Evolutionary conservation across 1,140 invertebrate species (phyloP), one percentile per base, ranked within the genome.

Genomic region (Geopemphigus sp.): DNA sequence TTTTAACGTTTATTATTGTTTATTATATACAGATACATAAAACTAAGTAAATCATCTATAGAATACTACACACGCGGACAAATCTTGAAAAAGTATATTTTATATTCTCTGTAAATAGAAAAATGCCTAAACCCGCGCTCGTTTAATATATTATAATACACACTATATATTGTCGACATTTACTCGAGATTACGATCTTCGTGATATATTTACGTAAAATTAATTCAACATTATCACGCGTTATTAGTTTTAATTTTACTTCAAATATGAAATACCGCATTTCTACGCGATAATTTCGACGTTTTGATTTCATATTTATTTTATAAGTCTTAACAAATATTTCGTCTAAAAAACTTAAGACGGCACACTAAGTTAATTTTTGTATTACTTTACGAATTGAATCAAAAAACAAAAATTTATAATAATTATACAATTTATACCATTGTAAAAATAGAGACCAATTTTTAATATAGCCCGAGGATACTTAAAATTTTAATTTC

Each of bases 51-150:
- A n/a, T n/a, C n/a, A n/a, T n/a, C n/a, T n/a, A n/a, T n/a, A n/a
- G n/a, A n/a, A n/a, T n/a, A n/a, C n/a, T n/a, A n/a, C n/a, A n/a
- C n/a, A 24, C 39, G 3, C 39, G 45, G 45, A 68, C 45, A 47
- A 19, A 39, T 64, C 32, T 68, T n/a, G 45, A 24, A n/a, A 68
- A 47, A 24, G 64, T n/a, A 17, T 68, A 68, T 68, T 68, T n/a
- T 68, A 39, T 10, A 68, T 68, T 68, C 45, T 68, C 39, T 22
- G 17, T 68, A 47, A 26, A 64, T 64, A 17, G 64, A 47, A 68
- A 64, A 68, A 68, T 47, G 39, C 64, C 64, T 68, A 68, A 68
- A 68, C 39, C 15, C n/a, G n/a, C n/a, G n/a, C n/a, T n/a, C 32
- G n/a, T 22, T 15, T 68, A n/a, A n/a, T 68, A 22, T 17, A 19